Evolutionary conservation across 2,888 invertebrate genomes (phyloP).

Genomic region (Drosophila recens): DNA sequence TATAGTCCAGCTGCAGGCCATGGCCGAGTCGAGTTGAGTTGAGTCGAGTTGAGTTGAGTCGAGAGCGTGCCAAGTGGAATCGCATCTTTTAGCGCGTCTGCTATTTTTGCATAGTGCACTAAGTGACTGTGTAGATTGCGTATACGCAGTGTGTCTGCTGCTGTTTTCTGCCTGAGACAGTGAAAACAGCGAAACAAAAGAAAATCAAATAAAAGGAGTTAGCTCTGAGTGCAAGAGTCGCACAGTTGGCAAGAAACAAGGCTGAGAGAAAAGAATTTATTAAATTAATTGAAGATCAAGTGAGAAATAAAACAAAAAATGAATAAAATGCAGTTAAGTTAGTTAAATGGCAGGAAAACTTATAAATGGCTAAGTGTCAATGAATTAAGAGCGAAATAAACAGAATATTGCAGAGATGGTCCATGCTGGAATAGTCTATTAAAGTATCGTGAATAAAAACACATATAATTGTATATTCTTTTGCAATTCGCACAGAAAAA

Average conservation of each 20-base stretch:
- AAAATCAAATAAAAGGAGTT: slow-evolving; percentile 9
- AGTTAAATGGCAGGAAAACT: background rate
- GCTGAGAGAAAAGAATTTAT: background rate
- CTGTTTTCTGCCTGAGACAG: background rate
- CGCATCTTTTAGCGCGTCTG: slow-evolving; percentile 56
- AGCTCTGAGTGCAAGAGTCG: background rate
- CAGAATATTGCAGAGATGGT: no score
- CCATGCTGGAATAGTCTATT: no score
- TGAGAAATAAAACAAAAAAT: background rate
- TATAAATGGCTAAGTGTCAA: background rate
- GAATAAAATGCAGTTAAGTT: background rate
- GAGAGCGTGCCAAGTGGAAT: slow-evolving; percentile 43
- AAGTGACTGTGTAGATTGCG: slow-evolving; percentile 55
- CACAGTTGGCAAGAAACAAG: background rate
- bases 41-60: slow-evolving; percentile 14
- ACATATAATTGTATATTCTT: no score
- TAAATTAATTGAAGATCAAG: slow-evolving; percentile 5
- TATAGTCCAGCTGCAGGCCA: slow-evolving; percentile 59
- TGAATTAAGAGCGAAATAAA: background rate
- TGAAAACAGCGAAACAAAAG: background rate
- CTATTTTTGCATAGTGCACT: slow-evolving; percentile 60
- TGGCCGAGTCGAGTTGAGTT: slow-evolving; percentile 10
- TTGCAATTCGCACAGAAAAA: no score
- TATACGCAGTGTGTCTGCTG: slow-evolving; percentile 46
- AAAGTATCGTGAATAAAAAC: no score